Evolutionary conservation across 1,140 invertebrate genomes (phyloP).

Genomic region (Cecropterus lyciades): DNA sequence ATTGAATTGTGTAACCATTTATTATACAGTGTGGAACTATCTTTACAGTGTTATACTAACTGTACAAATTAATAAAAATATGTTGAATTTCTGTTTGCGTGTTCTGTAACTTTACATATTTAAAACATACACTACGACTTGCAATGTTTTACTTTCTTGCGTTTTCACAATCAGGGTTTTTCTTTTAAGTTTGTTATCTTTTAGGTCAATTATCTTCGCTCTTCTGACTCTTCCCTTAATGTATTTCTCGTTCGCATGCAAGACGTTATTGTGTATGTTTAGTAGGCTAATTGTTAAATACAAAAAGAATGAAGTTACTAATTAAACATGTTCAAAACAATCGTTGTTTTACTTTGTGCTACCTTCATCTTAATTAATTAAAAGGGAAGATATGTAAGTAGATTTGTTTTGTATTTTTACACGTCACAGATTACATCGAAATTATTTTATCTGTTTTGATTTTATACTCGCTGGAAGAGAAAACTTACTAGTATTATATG

Average conservation of each 20-base stretch:
- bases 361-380: conserved; percentile 15
- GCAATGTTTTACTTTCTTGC: conserved; percentile 11
- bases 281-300: conserved; percentile 69
- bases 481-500: no score
- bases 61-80: conserved; percentile 39
- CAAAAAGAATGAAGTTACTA: conserved; percentile 78
- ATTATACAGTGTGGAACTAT: conserved; percentile 31
- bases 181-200: conserved; percentile 40
- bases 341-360: conserved; percentile 48
- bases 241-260: conserved; percentile 41
- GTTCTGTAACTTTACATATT: conserved; percentile 28
- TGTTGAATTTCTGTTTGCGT: conserved; percentile 37
- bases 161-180: conserved; percentile 32
- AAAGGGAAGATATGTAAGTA: neutral
- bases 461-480: no score
- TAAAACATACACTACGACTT: conserved; percentile 21
- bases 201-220: conserved; percentile 53
- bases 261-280: conserved; percentile 52
- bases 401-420: no score
- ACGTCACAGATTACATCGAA: no score
- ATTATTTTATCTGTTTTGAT: no score
- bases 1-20: conserved; percentile 21
- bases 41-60: conserved; percentile 34
- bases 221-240: conserved; percentile 38
- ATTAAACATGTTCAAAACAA: conserved; percentile 75